phyloP scores from a whole-genome alignment of 2,113 vertebrate genomes.

The Dascyllus trimaculatus region DNA sequence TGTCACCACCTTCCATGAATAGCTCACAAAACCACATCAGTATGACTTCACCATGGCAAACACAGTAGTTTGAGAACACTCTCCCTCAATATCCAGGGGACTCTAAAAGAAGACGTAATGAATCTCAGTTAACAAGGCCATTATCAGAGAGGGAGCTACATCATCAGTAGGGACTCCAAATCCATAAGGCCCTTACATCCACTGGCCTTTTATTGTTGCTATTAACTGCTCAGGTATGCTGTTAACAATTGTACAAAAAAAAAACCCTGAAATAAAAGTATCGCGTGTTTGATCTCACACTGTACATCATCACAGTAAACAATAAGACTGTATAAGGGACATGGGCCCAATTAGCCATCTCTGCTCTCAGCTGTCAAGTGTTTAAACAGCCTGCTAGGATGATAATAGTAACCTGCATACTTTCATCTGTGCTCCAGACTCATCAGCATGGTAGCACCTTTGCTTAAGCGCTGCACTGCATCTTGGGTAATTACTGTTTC shows the following conservation, averaged over 20 bases:
- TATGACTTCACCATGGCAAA: constrained; percentile 67
- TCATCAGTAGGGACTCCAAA: constrained; percentile 59
- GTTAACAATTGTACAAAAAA: constrained; percentile 40
- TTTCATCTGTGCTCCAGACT: constrained; percentile 74
- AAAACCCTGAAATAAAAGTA: constrained; percentile 35
- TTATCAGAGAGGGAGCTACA: constrained; percentile 68
- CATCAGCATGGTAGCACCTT: constrained; percentile 64
- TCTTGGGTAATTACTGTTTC: constrained; percentile 82
- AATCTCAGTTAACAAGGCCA: constrained; percentile 80
- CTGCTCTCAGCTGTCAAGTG: constrained; percentile 58
- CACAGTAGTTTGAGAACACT: constrained; percentile 56
- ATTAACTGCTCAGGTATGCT: constrained; percentile 58
- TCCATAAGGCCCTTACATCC: constrained; percentile 54
- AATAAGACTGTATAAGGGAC: constrained; percentile 56
- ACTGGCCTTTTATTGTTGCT: constrained; percentile 61
- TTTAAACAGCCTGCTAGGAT: constrained; percentile 68
- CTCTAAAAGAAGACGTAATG: constrained; percentile 70
- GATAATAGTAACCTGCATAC: constrained; percentile 70
- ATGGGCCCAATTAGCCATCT: constrained; percentile 73
- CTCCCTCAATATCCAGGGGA: constrained; percentile 66
- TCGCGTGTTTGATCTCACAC: constrained; percentile 34
- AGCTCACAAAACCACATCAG: constrained; percentile 63
- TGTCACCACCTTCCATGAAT: constrained; percentile 65
- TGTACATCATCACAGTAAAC: constrained; percentile 70
- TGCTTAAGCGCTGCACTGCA: constrained; percentile 60